Percentiles rank a stretch among this genome's conserved stretches.
These are phyloP conservation scores for Ypsolopha scabrella DNA, from an alignment of 2,888 invertebrate species.

Conservation along the genomic window DNA sequence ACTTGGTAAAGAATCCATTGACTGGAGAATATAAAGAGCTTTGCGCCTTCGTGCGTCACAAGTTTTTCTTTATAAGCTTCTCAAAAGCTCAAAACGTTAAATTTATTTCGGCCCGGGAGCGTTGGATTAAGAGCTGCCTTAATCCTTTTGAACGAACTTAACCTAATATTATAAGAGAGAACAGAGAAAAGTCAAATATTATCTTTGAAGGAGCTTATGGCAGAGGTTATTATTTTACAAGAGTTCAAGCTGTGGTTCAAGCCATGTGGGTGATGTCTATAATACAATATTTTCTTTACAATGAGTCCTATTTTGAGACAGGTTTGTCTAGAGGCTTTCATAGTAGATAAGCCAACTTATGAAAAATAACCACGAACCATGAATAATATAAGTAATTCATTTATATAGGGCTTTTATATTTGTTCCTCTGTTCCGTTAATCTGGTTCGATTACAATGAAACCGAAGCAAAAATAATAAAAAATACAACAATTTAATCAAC, in stretches of 20 bases:
- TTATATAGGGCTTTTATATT: not conserved
- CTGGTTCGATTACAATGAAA: too few relatives aligned
- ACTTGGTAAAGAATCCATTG: not conserved
- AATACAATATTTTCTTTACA: not conserved
- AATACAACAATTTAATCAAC: too few relatives aligned
- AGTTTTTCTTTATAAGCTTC: constrained; percentile 66
- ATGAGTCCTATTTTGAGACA: not conserved
- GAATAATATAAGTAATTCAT: not conserved
- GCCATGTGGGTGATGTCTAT: constrained; percentile 23
- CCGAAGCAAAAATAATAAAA: too few relatives aligned
- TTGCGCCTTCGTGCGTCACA: constrained; percentile 41
- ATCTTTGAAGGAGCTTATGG: constrained; percentile 52
- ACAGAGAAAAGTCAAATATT: constrained; percentile 63
- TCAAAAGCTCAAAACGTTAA: constrained; percentile 56
- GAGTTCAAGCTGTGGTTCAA: constrained; percentile 32
- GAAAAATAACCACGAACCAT: not conserved
- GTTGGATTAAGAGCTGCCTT: constrained; percentile 61
- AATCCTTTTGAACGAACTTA: constrained; percentile 66
- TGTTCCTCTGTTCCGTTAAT: not conserved
- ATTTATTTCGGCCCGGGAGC: constrained; percentile 65
- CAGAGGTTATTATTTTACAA: constrained; percentile 41
- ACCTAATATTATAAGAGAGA: constrained; percentile 66
- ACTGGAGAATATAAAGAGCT: constrained; percentile 28
- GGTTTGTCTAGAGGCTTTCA: not conserved
- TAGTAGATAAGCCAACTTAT: too few relatives aligned